Evolutionary conservation across 2,888 invertebrate species (phyloP), one percentile per base, ranked within the genome.

Genomic region (Machimus rusticus): DNA sequence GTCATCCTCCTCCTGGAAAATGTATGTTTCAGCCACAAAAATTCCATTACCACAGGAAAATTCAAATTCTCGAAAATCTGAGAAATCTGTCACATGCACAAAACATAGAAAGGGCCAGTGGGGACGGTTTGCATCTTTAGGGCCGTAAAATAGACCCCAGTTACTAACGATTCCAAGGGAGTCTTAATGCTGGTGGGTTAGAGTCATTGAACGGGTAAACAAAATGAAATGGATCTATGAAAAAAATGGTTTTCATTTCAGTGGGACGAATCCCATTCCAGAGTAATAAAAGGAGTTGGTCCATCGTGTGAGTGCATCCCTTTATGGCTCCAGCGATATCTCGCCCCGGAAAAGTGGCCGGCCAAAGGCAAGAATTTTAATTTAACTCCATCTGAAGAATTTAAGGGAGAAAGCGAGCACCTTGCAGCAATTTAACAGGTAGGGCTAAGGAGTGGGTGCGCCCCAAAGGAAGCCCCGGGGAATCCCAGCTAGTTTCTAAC

Each of bases 351-450:
- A 78, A 78, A 78, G 19, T 78, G 14, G 46, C 43, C 23, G 16
- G 78, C 78, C 43, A 78, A 78, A 78, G 78, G 78, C 78, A 78
- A 78, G 78, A 78, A 78, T 78, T 78, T 78, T 78, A 78, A 78
- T 78, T 78, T 78, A 78, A 78, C 78, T 78, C 43, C 46, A 78
- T 1, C 39, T 78, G 78, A 39, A 43, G 78, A 78, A 78, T 78
- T 78, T 78, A 78, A 46, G 78, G 23, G 78, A 78, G 28, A 9
- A 5, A 43, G 14, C 9, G 28, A 43, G 23, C 1, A 28, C n/a
- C 78, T 78, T 78, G 19, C 0, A 43, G 23, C 78, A 19, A 19
- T 46, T 46, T 78, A 78, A 23, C 37, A 78, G 78, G 39, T 78
- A 12, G 46, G 46, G 46, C 23, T 78, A 5, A 28, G 6, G 31